Base-by-base conservation (phyloP, 2,113 vertebrate species). In the Melanostigma gelatinosum region DNA sequence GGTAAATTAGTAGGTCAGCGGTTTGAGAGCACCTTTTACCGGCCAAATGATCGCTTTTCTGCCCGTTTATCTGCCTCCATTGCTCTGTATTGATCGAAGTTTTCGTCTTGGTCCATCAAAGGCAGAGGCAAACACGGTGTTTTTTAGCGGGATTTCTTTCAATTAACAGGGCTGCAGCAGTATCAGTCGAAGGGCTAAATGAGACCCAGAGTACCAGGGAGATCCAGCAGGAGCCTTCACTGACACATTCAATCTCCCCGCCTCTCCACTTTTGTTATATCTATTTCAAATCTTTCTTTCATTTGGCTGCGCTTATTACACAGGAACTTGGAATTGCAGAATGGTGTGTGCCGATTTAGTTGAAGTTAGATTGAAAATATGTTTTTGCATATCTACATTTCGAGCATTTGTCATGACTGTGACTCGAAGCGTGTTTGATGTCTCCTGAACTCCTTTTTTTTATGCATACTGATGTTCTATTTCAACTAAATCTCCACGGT, bases 81-180 rank as follows among this genome's bases (percentile, higher is more conserved):
- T 86, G 44, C 72, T 83, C 57, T 18, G 42, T 87, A 91, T 92
- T 72, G 89, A 93, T 93, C 83, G 16, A 68, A 29, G 38, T 84
- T 78, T 83, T 88, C 87, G 77, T 84, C 44, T 73, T 54, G 44
- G 72, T 63, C 85, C 72, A 85, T 84, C 84, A 86, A 75, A 85
- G 69, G 72, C 79, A 85, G 62, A 83, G 69, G 66, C 44, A 46
- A 74, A 32, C 65, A 69, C 15, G 34, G 61, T 78, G 61, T 42
- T 72, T 83, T 73, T 88, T 55, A 85, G 70, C 2, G 1, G 69
- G 68, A 4, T n/a, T 88, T 90, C 61, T 76, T 87, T 80, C 90
- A 91, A 93, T 94, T 93, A 93, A 88, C 75, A 85, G 84, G 75
- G 80, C 75, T 61, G 36, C 50, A 75, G 75, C 82, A 72, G 83